phyloP scores from a whole-genome alignment of 2,888 invertebrate species.

The Apamea monoglypha region DNA sequence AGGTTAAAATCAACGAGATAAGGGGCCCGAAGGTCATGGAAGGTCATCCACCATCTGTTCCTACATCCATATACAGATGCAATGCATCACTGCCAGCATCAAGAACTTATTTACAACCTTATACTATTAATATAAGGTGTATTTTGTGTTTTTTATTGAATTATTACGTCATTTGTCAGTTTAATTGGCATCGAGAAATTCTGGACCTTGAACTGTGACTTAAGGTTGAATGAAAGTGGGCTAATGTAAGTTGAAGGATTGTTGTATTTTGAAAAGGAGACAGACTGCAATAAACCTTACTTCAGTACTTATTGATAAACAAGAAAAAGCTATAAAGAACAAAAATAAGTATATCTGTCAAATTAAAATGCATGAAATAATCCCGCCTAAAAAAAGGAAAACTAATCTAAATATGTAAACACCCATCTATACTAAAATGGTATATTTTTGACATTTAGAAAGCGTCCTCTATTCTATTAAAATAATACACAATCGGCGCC shows the following conservation, averaged over 20 bases:
- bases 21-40: constrained; percentile 80
- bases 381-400: neutral
- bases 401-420: neutral
- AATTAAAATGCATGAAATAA: neutral
- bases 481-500: neutral
- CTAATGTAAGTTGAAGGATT: constrained; percentile 55
- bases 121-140: constrained; percentile 44
- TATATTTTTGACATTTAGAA: neutral
- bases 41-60: constrained; percentile 82
- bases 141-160: constrained; percentile 41
- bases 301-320: neutral
- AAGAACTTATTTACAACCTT: constrained; percentile 58
- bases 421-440: no score
- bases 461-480: neutral
- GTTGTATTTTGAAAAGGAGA: constrained; percentile 20
- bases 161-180: constrained; percentile 60
- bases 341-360: neutral
- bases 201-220: constrained; percentile 62
- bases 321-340: neutral
- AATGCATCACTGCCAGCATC: constrained; percentile 62
- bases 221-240: constrained; percentile 64
- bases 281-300: neutral
- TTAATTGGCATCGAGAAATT: constrained; percentile 62
- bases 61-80: constrained; percentile 68
- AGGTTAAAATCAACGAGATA: constrained; percentile 69